Percentiles rank a stretch among this genome's conserved stretches.
These are phyloP conservation scores for Amphiura filiformis DNA, from an alignment of 35 echinoderm and acorn worm species.

Conservation along the genomic window DNA sequence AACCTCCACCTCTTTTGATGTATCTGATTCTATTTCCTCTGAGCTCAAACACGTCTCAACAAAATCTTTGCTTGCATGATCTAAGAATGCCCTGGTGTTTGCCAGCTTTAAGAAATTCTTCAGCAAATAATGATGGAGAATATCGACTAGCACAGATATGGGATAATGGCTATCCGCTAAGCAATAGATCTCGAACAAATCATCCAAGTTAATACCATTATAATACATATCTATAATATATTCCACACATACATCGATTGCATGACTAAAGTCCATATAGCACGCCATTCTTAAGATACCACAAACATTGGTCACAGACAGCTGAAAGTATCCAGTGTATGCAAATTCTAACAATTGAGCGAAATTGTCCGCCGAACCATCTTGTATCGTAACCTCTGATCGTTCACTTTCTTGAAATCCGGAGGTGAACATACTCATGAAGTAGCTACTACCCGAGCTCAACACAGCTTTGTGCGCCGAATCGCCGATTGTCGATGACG, in stretches of 20 bases:
- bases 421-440: background rate
- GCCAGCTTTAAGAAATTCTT: background rate
- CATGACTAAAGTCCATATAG: background rate
- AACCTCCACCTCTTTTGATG: background rate
- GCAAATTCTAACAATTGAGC: background rate
- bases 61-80: background rate
- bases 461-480: background rate
- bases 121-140: background rate
- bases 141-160: background rate
- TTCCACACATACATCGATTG: background rate
- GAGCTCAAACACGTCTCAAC: background rate
- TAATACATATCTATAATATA: background rate
- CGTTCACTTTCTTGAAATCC: background rate
- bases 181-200: background rate
- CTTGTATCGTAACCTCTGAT: background rate
- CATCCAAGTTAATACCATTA: background rate
- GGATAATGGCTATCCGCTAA: background rate
- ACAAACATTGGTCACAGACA: background rate
- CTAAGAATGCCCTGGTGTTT: background rate
- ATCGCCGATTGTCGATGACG: background rate
- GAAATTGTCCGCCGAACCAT: background rate
- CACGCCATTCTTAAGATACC: background rate
- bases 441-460: background rate
- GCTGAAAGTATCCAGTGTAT: background rate
- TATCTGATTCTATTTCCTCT: background rate